Evolutionary conservation across 2,113 vertebrate species (phyloP).

Genomic region (Octodon degus): DNA sequence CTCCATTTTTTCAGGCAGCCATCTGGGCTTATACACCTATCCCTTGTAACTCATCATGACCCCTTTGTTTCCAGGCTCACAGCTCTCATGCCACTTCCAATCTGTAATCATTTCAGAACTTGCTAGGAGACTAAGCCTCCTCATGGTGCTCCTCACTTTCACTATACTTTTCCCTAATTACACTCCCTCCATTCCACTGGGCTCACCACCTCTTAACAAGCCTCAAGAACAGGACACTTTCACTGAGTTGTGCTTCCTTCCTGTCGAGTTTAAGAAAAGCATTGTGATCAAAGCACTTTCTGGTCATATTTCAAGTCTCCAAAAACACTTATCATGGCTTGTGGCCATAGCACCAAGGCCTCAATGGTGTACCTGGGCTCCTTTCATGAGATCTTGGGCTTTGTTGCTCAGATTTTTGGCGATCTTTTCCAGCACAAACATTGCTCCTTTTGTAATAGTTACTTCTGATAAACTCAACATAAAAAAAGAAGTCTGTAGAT

Average conservation of each 20-base stretch:
- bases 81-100: neutral
- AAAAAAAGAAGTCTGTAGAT: neutral
- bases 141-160: neutral
- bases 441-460: neutral
- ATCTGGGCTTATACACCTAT: neutral
- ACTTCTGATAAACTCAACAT: neutral
- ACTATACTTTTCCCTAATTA: neutral
- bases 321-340: neutral
- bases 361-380: neutral
- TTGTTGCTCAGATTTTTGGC: neutral
- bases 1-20: neutral
- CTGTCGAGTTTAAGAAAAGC: neutral
- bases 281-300: neutral
- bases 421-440: neutral
- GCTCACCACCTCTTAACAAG: slow-evolving; percentile 13
- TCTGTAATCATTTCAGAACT: neutral
- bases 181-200: neutral
- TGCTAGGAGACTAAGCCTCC: neutral
- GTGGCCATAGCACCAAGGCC: neutral
- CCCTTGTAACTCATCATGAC: neutral
- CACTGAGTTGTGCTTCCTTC: fast-evolving
- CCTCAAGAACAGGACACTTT: neutral
- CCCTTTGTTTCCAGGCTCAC: neutral
- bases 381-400: neutral
- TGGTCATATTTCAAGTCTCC: neutral